These are phyloP conservation scores for Etheostoma cragini DNA, from an alignment of 2,113 vertebrate genomes.

Conservation along the genomic window DNA sequence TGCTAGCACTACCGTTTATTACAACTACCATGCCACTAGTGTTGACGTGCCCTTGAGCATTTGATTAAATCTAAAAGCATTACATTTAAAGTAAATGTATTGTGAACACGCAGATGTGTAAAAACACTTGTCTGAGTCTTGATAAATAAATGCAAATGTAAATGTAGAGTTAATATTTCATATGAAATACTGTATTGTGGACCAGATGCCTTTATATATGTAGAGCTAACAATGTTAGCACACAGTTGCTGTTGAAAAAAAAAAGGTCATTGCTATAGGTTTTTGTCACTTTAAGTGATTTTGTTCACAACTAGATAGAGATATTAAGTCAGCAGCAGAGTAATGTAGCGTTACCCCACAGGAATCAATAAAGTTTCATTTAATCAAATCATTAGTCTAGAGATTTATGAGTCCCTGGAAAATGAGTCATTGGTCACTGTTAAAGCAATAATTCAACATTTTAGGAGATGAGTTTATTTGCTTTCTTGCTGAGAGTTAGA, in stretches of 20 bases:
- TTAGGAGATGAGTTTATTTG: background rate
- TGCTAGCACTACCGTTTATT: no score
- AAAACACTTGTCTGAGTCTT: background rate
- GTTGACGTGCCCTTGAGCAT: conserved; percentile 6
- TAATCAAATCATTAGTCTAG: background rate
- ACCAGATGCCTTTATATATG: conserved; percentile 6
- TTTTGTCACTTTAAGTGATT: conserved; percentile 2
- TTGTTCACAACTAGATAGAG: background rate
- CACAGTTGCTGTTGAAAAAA: background rate
- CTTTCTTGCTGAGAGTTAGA: background rate
- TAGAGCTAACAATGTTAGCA: background rate
- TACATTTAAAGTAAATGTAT: background rate
- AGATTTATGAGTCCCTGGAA: background rate
- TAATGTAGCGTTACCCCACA: background rate
- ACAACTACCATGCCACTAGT: background rate
- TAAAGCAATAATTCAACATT: background rate
- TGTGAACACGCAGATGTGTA: background rate
- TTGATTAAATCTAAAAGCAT: background rate
- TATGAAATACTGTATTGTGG: background rate
- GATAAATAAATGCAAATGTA: background rate
- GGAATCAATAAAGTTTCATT: conserved; percentile 34
- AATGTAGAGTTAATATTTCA: conserved; percentile 3
- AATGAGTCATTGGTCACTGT: background rate
- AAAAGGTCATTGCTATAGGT: background rate
- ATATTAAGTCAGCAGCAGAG: background rate